Evolutionary conservation across 2,888 invertebrate species (phyloP).

Genomic region (Nowickia ferox): DNA sequence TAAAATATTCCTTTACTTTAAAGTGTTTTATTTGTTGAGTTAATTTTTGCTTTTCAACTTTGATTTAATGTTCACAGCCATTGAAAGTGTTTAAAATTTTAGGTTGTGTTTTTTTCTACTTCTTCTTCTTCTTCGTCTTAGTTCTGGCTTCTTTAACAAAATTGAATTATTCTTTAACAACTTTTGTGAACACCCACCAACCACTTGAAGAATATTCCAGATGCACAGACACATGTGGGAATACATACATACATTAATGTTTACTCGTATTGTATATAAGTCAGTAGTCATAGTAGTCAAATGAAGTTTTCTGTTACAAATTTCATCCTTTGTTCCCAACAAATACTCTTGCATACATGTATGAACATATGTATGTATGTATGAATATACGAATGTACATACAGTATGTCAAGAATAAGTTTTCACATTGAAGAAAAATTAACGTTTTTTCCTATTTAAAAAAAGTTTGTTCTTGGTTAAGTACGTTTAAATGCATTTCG

Average conservation of each 20-base stretch:
- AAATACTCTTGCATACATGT: neutral
- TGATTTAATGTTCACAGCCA: conserved; percentile 53
- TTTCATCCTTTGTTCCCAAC: conserved; percentile 26
- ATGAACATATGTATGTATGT: neutral
- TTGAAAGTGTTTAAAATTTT: conserved; percentile 42
- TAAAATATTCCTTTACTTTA: neutral
- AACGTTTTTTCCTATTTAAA: too few species aligned
- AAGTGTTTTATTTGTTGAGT: conserved; percentile 20
- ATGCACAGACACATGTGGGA: neutral
- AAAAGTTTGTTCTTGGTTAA: too few species aligned
- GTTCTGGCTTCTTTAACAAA: neutral
- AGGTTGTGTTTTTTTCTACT: conserved; percentile 1
- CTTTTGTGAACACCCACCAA: conserved; percentile 33
- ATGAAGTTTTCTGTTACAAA: conserved; percentile 22
- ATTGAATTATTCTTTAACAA: conserved; percentile 44
- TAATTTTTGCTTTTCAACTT: conserved; percentile 20
- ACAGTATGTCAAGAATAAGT: neutral
- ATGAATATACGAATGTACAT: neutral
- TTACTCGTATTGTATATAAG: too few species aligned
- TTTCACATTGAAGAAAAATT: too few species aligned
- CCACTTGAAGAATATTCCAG: conserved; percentile 19
- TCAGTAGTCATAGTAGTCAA: neutral
- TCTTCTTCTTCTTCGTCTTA: neutral
- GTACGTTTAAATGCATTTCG: too few species aligned
- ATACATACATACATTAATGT: neutral